Evolutionary conservation across 2,113 vertebrate genomes (phyloP).

Genomic region (Anoplopoma fimbria): DNA sequence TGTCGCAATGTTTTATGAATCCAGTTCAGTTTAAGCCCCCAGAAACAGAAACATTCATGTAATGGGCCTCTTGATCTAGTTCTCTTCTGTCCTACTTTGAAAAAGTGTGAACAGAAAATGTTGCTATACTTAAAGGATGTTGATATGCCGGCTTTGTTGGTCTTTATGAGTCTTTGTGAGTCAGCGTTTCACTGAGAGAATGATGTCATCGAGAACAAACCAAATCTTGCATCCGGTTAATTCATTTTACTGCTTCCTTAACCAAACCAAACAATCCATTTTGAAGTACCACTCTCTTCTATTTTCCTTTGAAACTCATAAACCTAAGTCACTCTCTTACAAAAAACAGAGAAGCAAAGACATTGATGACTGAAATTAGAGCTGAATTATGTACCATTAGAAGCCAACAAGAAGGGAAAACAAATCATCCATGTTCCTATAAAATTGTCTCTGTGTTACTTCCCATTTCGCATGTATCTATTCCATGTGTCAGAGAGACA

Average conservation of each 20-base stretch:
- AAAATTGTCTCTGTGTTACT: neutral
- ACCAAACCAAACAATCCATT: neutral
- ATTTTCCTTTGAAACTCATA: neutral
- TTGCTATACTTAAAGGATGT: neutral
- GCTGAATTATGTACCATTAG: neutral
- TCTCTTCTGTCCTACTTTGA: neutral
- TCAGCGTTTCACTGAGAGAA: neutral
- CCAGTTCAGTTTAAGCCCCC: neutral
- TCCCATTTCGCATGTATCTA: neutral
- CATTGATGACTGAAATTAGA: neutral
- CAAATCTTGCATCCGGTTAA: neutral
- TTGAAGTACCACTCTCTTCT: neutral
- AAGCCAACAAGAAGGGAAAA: neutral
- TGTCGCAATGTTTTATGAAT: neutral
- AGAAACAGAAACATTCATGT: neutral
- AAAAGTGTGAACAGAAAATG: neutral
- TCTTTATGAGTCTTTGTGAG: neutral
- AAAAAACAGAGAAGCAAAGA: neutral
- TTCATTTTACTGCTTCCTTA: neutral
- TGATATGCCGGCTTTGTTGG: neutral
- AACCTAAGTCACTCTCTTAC: neutral
- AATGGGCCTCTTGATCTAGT: neutral
- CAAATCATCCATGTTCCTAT: neutral
- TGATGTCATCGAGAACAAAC: neutral
- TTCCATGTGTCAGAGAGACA: neutral